Evolutionary conservation across 1,140 invertebrate genomes (phyloP), one percentile per base, ranked within the genome.

Genomic region (Drosophila virilis): DNA sequence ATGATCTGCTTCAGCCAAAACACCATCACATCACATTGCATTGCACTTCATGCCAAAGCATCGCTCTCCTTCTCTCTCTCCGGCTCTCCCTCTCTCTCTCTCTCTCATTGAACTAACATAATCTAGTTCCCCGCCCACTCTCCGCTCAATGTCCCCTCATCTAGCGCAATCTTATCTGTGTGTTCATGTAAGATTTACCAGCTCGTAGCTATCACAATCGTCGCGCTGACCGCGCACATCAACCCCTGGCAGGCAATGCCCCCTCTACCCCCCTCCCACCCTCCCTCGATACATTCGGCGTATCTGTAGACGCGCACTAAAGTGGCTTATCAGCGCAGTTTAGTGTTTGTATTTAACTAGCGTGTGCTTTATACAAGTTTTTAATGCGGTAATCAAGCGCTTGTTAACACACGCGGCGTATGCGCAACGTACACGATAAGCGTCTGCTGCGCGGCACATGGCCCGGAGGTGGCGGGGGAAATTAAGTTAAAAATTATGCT

Each of bases 331-430:
- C 68, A 71, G 60, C 35, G 40, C 51, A 9, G 17, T 13, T 12
- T 37, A 42, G 43, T 69, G 59, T 69, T 55, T 65, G 43, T 78
- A 69, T 78, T 81, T 85, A 70, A 80, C 81, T 80, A 75, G 62
- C 46, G 62, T 80, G 73, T 72, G 37, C 32, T 43, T 17, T 60
- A n/a, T 68, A 55, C 50, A 54, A 74, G 15, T 77, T 67, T 79
- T 79, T 86, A 86, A 88, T 88, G 83, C 83, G 83, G 83, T 79
- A 86, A 88, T 86, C 83, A 88, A 86, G 72, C 43, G 76, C 83
- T 83, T 86, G 84, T 88, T 88, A 83, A 83, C 76, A 86, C 83
- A 86, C 68, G 61, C 73, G 73, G 73, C 73, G 73, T 75, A 75
- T 75, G 59, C 74, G 74, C 50, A 71, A 84, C 57, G 64, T n/a